A percentile compares a stretch with the other conserved stretches of the same genome.
phyloP scores from a whole-genome alignment of 2,888 invertebrate species.

The Mythimna lalbum region DNA sequence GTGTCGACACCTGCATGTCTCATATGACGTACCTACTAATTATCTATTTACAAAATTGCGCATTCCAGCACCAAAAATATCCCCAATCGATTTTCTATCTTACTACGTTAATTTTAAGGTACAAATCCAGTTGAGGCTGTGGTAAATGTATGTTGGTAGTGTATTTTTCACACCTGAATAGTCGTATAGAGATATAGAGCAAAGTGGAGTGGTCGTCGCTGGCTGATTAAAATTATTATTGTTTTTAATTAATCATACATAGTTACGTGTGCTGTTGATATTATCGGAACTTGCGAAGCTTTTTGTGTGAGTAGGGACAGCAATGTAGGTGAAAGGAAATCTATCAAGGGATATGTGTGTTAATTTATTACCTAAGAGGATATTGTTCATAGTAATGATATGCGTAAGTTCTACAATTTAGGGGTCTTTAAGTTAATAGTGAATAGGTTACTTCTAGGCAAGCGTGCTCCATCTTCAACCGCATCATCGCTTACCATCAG shows the following conservation, averaged over 20 bases:
- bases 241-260: conserved; percentile 84
- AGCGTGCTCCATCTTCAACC: no score
- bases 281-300: conserved; percentile 78
- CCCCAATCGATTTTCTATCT: conserved; percentile 13
- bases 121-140: not conserved
- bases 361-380: not conserved
- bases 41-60: conserved; percentile 40
- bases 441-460: no score
- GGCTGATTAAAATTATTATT: conserved; percentile 81
- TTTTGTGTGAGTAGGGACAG: conserved; percentile 77
- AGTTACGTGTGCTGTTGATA: conserved; percentile 80
- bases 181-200: conserved; percentile 58
- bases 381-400: not conserved
- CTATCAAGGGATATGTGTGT: not conserved
- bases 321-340: conserved; percentile 43
- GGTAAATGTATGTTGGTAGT: conserved; percentile 21
- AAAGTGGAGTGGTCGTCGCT: conserved; percentile 62
- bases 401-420: not conserved
- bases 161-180: conserved; percentile 57
- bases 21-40: conserved; percentile 34
- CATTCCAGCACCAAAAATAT: not conserved
- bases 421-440: no score
- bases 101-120: conserved; percentile 22
- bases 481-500: no score
- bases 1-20: conserved; percentile 58